These are phyloP conservation scores for Autographa pulchrina DNA, from an alignment of 2,888 invertebrate genomes.

Conservation along the genomic window DNA sequence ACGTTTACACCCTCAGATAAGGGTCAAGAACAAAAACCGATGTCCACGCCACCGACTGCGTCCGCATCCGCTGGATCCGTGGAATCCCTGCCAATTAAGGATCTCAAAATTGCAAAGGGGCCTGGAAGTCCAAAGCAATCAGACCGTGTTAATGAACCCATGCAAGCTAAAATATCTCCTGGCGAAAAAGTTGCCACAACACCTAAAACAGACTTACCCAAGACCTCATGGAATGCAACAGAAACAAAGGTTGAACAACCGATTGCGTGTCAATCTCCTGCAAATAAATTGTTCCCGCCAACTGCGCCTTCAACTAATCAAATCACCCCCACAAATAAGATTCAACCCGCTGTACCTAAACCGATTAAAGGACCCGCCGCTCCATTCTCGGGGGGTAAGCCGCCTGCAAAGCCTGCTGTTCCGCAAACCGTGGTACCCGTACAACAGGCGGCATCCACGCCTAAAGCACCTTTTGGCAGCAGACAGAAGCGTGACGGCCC, in stretches of 20 bases:
- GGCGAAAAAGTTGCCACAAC: constrained; percentile 73
- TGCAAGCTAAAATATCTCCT: constrained; percentile 67
- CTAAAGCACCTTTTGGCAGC: constrained; percentile 85
- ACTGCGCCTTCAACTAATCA: constrained; percentile 68
- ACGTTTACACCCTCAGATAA: constrained; percentile 73
- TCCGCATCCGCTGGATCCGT: constrained; percentile 66
- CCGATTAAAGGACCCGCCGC: constrained; percentile 82
- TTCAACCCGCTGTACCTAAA: constrained; percentile 74
- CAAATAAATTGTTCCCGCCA: constrained; percentile 75
- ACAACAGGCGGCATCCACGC: constrained; percentile 82
- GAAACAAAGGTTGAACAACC: constrained; percentile 67
- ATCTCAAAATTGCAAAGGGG: constrained; percentile 81
- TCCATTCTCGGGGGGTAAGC: constrained; percentile 84
- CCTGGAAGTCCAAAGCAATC: constrained; percentile 81
- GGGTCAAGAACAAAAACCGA: constrained; percentile 71
- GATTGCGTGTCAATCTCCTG: constrained; percentile 56
- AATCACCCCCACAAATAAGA: constrained; percentile 67
- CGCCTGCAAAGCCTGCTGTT: constrained; percentile 80
- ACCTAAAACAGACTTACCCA: constrained; percentile 74
- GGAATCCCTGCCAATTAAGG: constrained; percentile 82
- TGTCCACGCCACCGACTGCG: constrained; percentile 66
- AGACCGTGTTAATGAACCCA: constrained; percentile 68
- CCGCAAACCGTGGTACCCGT: constrained; percentile 83
- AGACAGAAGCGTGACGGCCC: constrained; percentile 84
- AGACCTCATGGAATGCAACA: constrained; percentile 77